These are phyloP conservation scores for Athripsodes cinereus DNA, from an alignment of 2,888 invertebrate species.

Conservation along the genomic window DNA sequence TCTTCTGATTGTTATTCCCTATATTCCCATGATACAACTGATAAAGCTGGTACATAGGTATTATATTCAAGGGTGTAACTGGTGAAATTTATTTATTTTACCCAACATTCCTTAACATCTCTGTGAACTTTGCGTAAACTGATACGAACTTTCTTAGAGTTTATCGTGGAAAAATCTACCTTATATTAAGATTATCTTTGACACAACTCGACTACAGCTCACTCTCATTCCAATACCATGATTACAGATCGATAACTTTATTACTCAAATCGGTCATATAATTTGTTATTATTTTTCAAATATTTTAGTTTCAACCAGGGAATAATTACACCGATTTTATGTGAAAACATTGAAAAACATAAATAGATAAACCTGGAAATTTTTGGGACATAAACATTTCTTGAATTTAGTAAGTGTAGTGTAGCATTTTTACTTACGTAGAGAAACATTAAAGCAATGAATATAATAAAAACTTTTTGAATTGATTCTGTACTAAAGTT, in stretches of 20 bases:
- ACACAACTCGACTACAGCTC: background rate
- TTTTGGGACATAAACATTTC: too few species aligned
- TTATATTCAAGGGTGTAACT: slow-evolving; percentile 9
- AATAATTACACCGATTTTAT: too few species aligned
- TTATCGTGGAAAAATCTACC: slow-evolving; percentile 20
- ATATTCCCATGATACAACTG: slow-evolving; percentile 23
- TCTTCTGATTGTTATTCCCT: slow-evolving; percentile 23
- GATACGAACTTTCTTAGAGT: slow-evolving; percentile 23
- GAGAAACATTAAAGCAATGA: too few species aligned
- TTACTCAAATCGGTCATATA: background rate
- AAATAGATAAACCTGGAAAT: too few species aligned
- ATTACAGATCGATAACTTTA: background rate
- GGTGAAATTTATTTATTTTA: slow-evolving; percentile 26
- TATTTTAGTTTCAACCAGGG: too few species aligned
- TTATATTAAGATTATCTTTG: slow-evolving; percentile 17
- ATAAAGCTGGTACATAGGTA: too few species aligned
- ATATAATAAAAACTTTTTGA: too few species aligned
- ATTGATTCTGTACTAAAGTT: too few species aligned
- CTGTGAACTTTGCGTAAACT: slow-evolving; percentile 22
- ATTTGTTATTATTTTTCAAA: too few species aligned
- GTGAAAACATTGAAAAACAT: too few species aligned
- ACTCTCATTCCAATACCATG: background rate
- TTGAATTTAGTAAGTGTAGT: too few species aligned
- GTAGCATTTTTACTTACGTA: too few species aligned
- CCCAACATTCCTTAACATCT: slow-evolving; percentile 21